These are phyloP conservation scores for Champsocephalus esox DNA, from an alignment of 2,797 vertebrate genomes.

Conservation along the genomic window DNA sequence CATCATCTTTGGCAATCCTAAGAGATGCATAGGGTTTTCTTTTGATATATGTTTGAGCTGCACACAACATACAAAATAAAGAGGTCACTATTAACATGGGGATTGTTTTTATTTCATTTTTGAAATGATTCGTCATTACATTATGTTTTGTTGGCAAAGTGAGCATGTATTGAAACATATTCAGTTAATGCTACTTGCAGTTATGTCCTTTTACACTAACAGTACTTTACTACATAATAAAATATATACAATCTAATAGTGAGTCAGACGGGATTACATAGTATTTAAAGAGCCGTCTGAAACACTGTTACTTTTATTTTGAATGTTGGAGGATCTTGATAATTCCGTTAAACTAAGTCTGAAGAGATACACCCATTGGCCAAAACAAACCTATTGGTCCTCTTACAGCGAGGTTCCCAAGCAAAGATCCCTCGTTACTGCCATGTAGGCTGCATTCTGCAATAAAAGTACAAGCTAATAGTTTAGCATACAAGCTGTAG, in stretches of 20 bases:
- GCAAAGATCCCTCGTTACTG: background rate
- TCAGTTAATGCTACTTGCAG: background rate
- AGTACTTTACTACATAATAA: slow-evolving; percentile 6
- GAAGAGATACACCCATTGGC: background rate
- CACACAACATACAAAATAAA: slow-evolving; percentile 1
- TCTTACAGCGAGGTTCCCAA: background rate
- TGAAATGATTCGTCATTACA: background rate
- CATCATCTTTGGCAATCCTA: slow-evolving; percentile 21
- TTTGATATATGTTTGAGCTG: background rate
- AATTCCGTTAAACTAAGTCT: background rate
- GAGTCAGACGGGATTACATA: background rate
- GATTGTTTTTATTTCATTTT: background rate
- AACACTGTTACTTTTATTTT: slow-evolving; percentile 2
- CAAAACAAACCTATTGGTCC: slow-evolving; percentile 2
- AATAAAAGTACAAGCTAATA: background rate
- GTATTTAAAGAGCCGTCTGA: background rate
- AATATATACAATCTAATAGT: background rate
- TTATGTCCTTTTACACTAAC: slow-evolving; percentile 7
- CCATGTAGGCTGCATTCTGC: background rate
- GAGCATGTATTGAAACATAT: slow-evolving; percentile 9
- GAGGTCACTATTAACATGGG: background rate
- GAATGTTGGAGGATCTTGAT: slow-evolving; percentile 2
- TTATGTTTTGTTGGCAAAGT: background rate
- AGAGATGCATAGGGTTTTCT: slow-evolving; percentile 15
- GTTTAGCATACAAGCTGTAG: background rate